These are phyloP conservation scores for Nymphalis polychloros DNA, from an alignment of 2,888 invertebrate genomes.

Conservation along the genomic window DNA sequence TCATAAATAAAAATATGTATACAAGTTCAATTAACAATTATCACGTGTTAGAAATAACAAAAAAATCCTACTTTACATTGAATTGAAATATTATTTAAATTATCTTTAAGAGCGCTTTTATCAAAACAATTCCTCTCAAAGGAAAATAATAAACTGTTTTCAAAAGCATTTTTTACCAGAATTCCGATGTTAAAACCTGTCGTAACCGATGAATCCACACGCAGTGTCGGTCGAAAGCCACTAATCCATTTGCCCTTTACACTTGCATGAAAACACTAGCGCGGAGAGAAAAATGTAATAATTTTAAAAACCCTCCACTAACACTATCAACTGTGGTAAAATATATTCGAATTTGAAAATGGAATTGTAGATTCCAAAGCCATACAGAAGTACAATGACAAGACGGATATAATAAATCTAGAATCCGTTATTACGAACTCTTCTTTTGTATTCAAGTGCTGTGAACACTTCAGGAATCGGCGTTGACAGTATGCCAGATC, in stretches of 20 bases:
- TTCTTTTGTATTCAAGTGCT: constrained; percentile 13
- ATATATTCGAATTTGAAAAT: neutral
- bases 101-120: no score
- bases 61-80: no score
- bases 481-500: constrained; percentile 12
- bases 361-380: constrained; percentile 6
- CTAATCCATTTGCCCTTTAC: constrained; percentile 49
- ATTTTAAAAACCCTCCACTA: constrained; percentile 1
- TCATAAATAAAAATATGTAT: no score
- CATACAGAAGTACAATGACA: constrained; percentile 8
- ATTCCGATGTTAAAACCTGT: constrained; percentile 2
- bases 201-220: constrained; percentile 19
- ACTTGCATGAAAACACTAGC: constrained; percentile 20
- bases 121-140: neutral
- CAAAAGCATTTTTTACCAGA: neutral
- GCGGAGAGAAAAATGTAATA: constrained; percentile 6
- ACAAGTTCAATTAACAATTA: no score
- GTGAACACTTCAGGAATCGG: constrained; percentile 5
- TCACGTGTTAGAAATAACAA: no score
- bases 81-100: no score
- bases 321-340: neutral
- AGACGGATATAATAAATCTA: constrained; percentile 8
- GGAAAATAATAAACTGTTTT: neutral
- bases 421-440: constrained; percentile 7
- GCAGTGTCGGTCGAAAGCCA: constrained; percentile 44